Evolutionary conservation across 2,888 invertebrate genomes (phyloP), one percentile per base, ranked within the genome.

Genomic region (Neoscelio sp.): DNA sequence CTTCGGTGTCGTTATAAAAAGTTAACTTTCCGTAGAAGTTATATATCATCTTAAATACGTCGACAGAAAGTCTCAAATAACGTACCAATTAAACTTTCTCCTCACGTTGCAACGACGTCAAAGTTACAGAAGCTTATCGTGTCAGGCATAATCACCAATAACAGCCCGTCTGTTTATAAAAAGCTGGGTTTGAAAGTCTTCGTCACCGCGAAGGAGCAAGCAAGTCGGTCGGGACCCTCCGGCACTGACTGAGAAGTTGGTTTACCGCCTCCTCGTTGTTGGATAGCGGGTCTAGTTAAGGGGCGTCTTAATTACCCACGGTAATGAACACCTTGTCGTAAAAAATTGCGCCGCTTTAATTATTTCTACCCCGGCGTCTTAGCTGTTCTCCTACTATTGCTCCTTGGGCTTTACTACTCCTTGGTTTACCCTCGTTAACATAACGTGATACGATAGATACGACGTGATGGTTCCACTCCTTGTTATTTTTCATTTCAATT

Each of bases 271-370:
- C 88, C 89, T 87, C 87, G 85, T 84, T 88, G 87, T 86, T 88
- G 87, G 89, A 89, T 89, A 88, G 88, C 88, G 89, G 89, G 85
- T 89, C 88, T 88, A 88, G 89, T 89, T 90, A 89, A 89, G 88
- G 89, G 89, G 89, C 89, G 89, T 90, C 90, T 90, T 90, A 90
- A 90, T 90, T 90, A 90, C 89, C 89, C 90, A 87, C 86, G 87
- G 89, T 90, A 90, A 90, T 90, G 90, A 90, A 90, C 90, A 90
- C 90, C 90, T 90, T 90, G 90, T 90, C 90, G 90, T 90, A 90
- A 90, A 90, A 90, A 90, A 88, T 90, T 88, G 89, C 87, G 86
- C 87, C 86, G 85, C 87, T 90, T 90, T 90, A 90, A 90, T 90
- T 90, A 90, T 90, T 90, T 88, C 87, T 81, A 84, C 85, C 83